Base-by-base conservation (phyloP, 1,140 invertebrate species). In the Anthonomus grandis region DNA sequence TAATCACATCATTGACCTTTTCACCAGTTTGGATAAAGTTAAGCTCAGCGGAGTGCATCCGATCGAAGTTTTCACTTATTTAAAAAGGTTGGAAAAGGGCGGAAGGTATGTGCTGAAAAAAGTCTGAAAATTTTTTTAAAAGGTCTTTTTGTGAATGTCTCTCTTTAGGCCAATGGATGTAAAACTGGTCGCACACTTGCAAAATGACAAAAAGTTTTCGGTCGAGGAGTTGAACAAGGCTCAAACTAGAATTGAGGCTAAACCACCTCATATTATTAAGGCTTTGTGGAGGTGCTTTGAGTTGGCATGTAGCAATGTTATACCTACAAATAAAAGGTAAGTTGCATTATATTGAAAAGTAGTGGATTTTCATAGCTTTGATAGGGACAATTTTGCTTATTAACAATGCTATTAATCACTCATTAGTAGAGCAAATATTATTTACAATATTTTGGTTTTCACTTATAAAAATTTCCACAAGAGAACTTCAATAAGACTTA, bases 1-100 rank as follows among this genome's bases (percentile, higher is more conserved):
- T 15, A 59, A 63, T 12, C 74, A 73, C 65, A 57, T 82, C 19
- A 60, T 75, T 4, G 72, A 79, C 39, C 63, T 70, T 15, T 61
- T 84, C 9, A 68, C 63, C 12, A 70, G 74, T 64, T 59, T 74
- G 57, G 67, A 74, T 10, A 70, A 71, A 38, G 68, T 86, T 18
- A 64, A 70, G 13, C 59, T 66, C 10, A 75, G 77, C 4, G 74
- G 77, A 51, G 69, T 86, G 52, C 81, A 85, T 63, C 85, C 85
- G 2, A 75, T 81, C 46, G 71, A 78, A 42, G 70, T 86, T 39
- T 77, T 83, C 18, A 70, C 83, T 50, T 78, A 79, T 2, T 63
- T 80, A 41, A 76, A 75, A 48, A 76, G 78, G 57, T 85, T 86
- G 57, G 75, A 78, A 68, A 78, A 80, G 51, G 74, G 70, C 13